Evolutionary conservation across 2,888 invertebrate species (phyloP).

Genomic region (Chironomus riparius): DNA sequence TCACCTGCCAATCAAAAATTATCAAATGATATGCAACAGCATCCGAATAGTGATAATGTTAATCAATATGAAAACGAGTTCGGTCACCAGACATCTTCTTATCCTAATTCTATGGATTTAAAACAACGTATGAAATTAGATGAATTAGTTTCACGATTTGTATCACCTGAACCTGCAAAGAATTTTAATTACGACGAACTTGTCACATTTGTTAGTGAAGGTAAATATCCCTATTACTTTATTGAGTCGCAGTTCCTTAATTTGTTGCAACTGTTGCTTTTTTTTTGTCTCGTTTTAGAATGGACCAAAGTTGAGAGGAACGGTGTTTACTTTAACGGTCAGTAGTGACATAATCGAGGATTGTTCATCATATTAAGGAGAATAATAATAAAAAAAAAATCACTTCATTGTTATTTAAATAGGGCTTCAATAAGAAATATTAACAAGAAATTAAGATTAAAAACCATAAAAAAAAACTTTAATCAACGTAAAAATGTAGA

Average conservation of each 20-base stretch:
- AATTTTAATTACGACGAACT: constrained; percentile 49
- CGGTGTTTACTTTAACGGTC: constrained; percentile 14
- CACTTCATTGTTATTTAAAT: constrained; percentile 1
- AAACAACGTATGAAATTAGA: not conserved
- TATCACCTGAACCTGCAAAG: constrained; percentile 4
- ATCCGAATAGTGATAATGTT: not conserved
- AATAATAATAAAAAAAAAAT: not conserved
- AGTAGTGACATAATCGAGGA: constrained; percentile 1
- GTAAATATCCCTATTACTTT: constrained; percentile 45
- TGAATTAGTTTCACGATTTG: not conserved
- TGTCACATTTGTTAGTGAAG: constrained; percentile 52
- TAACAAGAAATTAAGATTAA: not conserved
- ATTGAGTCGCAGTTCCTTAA: not conserved
- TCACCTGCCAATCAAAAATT: not conserved
- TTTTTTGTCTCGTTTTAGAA: constrained; percentile 12
- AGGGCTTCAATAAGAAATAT: not conserved
- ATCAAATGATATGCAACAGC: not conserved
- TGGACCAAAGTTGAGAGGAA: constrained; percentile 9
- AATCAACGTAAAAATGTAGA: not conserved
- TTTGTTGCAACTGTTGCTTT: not conserved
- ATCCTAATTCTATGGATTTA: not conserved
- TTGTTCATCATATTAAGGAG: not conserved
- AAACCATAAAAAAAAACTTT: not conserved
- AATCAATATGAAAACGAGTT: not conserved
- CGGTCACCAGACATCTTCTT: not conserved